Evolutionary conservation across 1,140 invertebrate species (phyloP).

Genomic region (Magallana ariakensis): DNA sequence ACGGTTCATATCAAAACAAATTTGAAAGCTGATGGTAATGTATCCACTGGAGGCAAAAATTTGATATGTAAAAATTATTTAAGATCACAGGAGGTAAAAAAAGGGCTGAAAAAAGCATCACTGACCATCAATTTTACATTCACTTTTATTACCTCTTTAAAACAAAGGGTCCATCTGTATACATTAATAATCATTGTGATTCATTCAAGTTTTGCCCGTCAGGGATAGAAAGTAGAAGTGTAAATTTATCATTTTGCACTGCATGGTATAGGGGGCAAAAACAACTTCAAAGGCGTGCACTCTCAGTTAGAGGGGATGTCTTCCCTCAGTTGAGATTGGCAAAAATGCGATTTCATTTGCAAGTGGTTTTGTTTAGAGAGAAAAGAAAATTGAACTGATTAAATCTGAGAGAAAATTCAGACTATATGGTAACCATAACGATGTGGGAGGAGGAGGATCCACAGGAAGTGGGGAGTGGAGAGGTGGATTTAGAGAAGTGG

Average conservation of each 20-base stretch:
- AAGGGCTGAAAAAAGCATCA: too few relatives aligned
- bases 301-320: not conserved
- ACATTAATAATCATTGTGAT: conserved; percentile 15
- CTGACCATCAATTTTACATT: too few relatives aligned
- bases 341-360: not conserved
- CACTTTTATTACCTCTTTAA: not conserved
- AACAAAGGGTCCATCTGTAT: conserved; percentile 18
- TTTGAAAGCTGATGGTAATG: too few relatives aligned
- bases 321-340: not conserved
- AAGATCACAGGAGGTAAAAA: too few relatives aligned
- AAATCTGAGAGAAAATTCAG: conserved; percentile 10
- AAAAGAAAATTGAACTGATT: not conserved
- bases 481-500: conserved; percentile 29
- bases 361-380: not conserved
- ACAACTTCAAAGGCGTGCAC: not conserved
- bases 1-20: too few relatives aligned
- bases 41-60: not conserved
- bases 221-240: not conserved
- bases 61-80: not conserved
- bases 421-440: conserved; percentile 19
- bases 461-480: conserved; percentile 6
- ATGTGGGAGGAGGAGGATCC: conserved; percentile 3
- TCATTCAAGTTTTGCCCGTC: conserved; percentile 24
- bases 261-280: not conserved
- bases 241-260: conserved; percentile 30